phyloP scores from a whole-genome alignment of 2,113 vertebrate species.

The Verasper variegatus region DNA sequence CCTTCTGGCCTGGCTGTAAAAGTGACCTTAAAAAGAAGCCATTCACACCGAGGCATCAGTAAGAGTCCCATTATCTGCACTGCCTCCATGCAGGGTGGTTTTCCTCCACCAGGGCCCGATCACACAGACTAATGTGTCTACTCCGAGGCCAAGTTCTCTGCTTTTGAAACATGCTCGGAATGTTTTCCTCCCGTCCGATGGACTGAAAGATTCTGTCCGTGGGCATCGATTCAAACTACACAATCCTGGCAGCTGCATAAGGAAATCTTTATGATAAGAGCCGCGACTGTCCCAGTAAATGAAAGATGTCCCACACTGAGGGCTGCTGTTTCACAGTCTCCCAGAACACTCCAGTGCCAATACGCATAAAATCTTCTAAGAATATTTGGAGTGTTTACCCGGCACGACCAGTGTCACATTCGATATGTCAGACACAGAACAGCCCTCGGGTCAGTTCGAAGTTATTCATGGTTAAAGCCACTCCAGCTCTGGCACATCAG shows the following conservation, averaged over 20 bases:
- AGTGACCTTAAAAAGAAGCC: conserved; percentile 48
- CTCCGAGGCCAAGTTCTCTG: conserved; percentile 18
- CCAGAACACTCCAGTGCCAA: background rate
- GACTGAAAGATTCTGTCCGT: conserved; percentile 36
- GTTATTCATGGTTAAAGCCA: background rate
- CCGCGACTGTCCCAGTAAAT: conserved; percentile 15
- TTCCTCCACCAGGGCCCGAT: conserved; percentile 29
- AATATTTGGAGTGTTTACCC: background rate
- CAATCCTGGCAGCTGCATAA: conserved; percentile 22
- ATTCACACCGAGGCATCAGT: conserved; percentile 26
- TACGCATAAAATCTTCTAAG: background rate
- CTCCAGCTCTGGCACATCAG: background rate
- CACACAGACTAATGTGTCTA: conserved; percentile 31
- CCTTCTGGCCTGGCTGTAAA: conserved; percentile 60
- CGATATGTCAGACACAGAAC: conserved; percentile 6
- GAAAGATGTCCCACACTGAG: conserved; percentile 32
- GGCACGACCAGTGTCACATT: background rate
- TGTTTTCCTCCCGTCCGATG: conserved; percentile 11
- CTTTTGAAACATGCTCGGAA: conserved; percentile 24
- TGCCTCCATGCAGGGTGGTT: conserved; percentile 3
- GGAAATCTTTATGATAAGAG: conserved; percentile 53
- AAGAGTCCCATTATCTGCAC: conserved; percentile 28
- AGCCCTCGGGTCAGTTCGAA: background rate
- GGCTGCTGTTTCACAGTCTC: conserved; percentile 24
- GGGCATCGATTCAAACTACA: conserved; percentile 44